Evolutionary conservation across 2,797 vertebrate genomes (phyloP).

Genomic region (Arctocebus calabarensis): DNA sequence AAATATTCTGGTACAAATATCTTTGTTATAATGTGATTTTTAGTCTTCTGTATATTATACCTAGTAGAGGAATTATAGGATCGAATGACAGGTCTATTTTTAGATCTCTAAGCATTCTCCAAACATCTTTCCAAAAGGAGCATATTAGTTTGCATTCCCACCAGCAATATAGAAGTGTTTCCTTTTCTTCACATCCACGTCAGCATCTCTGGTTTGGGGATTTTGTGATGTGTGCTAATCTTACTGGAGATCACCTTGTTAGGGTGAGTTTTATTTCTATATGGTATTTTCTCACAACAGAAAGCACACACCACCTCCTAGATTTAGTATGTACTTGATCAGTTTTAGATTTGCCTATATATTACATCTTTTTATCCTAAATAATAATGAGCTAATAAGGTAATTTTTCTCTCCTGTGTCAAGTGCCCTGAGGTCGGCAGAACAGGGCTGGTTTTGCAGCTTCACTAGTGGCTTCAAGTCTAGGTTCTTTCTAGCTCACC

Average conservation of each 20-base stretch:
- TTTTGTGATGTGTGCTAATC: no score
- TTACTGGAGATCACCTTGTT: not conserved
- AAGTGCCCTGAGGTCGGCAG: not conserved
- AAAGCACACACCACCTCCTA: not conserved
- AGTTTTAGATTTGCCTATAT: not conserved
- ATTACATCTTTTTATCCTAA: not conserved
- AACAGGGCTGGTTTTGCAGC: not conserved
- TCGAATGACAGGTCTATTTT: no score
- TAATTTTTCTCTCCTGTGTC: slow-evolving; percentile 3
- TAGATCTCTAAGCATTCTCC: no score
- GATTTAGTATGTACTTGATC: not conserved
- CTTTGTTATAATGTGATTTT: no score
- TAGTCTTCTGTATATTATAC: no score
- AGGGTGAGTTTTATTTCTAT: not conserved
- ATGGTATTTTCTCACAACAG: not conserved
- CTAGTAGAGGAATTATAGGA: no score
- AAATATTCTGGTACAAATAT: no score
- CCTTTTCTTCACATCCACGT: no score
- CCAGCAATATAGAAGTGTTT: no score
- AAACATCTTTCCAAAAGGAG: no score
- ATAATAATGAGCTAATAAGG: not conserved
- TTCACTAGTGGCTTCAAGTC: not conserved
- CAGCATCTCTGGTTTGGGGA: no score
- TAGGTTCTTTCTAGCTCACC: not conserved
- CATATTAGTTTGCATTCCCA: no score